These are phyloP conservation scores for Talpa occidentalis DNA, from an alignment of 2,113 vertebrate species.

Conservation along the genomic window DNA sequence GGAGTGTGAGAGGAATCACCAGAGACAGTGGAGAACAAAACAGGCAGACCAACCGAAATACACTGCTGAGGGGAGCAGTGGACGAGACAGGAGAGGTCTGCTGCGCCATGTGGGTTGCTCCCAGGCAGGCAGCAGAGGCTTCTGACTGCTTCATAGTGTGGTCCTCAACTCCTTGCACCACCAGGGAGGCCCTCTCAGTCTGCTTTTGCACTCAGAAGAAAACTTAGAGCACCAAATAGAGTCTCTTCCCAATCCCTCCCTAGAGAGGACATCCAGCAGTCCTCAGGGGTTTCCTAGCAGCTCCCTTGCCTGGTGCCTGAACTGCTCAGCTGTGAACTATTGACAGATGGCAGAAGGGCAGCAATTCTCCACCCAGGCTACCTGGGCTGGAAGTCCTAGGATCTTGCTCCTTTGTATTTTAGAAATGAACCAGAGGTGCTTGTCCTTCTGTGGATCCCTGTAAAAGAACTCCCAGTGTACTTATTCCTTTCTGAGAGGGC, in stretches of 20 bases:
- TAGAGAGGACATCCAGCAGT: no score
- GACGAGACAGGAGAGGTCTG: no score
- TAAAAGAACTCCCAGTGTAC: not conserved
- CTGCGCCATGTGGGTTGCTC: no score
- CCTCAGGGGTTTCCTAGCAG: no score
- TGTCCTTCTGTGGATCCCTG: not conserved
- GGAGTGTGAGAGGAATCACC: no score
- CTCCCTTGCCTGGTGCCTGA: not conserved
- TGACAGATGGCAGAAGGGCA: not conserved
- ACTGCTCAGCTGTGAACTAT: not conserved
- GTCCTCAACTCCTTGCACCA: no score
- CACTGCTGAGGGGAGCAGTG: no score
- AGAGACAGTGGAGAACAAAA: no score
- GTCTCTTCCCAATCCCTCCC: not conserved
- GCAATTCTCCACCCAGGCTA: not conserved
- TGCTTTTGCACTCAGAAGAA: not conserved
- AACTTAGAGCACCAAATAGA: not conserved
- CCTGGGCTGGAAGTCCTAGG: not conserved
- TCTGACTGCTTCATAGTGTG: no score
- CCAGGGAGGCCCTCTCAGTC: no score
- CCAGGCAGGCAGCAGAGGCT: no score
- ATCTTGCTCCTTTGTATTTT: not conserved
- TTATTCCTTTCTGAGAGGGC: not conserved
- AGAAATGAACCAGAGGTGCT: not conserved
- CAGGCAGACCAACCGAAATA: no score